These are phyloP conservation scores for Oopsacas minuta DNA, from an alignment of 37 sponge, comb jelly and placozoan genomes.

Conservation along the genomic window DNA sequence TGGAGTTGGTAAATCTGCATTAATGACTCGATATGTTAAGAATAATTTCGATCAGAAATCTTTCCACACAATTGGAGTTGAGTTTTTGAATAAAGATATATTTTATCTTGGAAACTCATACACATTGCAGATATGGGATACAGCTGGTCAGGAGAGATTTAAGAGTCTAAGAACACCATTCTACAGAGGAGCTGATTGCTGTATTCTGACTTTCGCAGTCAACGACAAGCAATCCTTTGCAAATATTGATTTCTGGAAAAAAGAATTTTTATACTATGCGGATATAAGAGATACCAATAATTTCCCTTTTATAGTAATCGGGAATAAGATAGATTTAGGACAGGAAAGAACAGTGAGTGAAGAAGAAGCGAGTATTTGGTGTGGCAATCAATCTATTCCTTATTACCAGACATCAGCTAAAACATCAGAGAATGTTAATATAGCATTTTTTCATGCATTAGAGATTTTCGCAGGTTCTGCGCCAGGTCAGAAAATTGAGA, in stretches of 20 bases:
- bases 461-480: neutral
- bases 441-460: neutral
- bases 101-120: slow-evolving; percentile 54
- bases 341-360: neutral
- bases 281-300: slow-evolving; percentile 68
- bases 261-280: slow-evolving; percentile 93
- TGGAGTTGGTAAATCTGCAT: slow-evolving; percentile 95
- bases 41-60: slow-evolving; percentile 81
- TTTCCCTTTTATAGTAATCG: slow-evolving; percentile 88
- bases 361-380: neutral
- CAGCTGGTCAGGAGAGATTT: slow-evolving; percentile 96
- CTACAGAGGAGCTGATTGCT: slow-evolving; percentile 89
- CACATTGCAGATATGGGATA: slow-evolving; percentile 97
- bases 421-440: neutral
- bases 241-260: slow-evolving; percentile 89
- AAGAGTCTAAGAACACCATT: slow-evolving; percentile 94
- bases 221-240: slow-evolving; percentile 78
- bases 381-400: neutral
- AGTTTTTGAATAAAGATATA: slow-evolving; percentile 85
- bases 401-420: neutral
- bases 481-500: neutral
- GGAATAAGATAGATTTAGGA: slow-evolving; percentile 77
- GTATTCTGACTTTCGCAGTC: slow-evolving; percentile 71
- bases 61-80: slow-evolving; percentile 97
- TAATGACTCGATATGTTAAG: slow-evolving; percentile 88